Percentiles rank a stretch among this genome's conserved stretches.
These are phyloP conservation scores for Danionella dracula DNA, from an alignment of 2,797 vertebrate species.

Conservation along the genomic window DNA sequence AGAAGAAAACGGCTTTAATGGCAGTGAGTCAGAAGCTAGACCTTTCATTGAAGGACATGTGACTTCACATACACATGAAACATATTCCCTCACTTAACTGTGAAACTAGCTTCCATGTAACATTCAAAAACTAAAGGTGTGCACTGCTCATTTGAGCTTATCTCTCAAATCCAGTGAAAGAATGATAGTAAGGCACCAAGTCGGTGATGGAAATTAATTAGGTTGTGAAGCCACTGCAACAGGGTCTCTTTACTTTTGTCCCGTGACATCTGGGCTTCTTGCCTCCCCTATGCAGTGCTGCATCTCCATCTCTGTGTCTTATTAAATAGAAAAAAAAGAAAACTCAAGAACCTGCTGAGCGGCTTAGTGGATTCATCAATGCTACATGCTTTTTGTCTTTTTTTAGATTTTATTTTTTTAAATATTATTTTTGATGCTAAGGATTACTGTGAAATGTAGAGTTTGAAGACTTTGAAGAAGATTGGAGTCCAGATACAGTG, in stretches of 20 bases:
- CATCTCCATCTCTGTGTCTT: conserved; percentile 54
- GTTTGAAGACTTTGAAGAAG: conserved; percentile 27
- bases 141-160: conserved; percentile 21
- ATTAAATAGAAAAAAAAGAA: conserved; percentile 34
- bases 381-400: conserved; percentile 39
- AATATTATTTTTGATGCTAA: conserved; percentile 44
- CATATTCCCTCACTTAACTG: conserved; percentile 46
- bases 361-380: conserved; percentile 51
- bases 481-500: conserved; percentile 10
- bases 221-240: conserved; percentile 29
- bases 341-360: conserved; percentile 33
- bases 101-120: conserved; percentile 51
- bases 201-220: conserved; percentile 14
- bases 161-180: conserved; percentile 33
- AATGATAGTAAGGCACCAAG: conserved; percentile 21
- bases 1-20: conserved; percentile 29
- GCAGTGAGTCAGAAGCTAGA: conserved; percentile 46
- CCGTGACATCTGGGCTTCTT: conserved; percentile 42
- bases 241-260: conserved; percentile 38
- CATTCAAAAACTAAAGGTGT: conserved; percentile 49
- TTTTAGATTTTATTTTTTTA: conserved; percentile 46
- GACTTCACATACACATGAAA: conserved; percentile 50
- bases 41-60: conserved; percentile 31
- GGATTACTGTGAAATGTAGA: conserved; percentile 43
- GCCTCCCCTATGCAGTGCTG: conserved; percentile 43